These are phyloP conservation scores for Sebastiscus albofasciatus DNA, from an alignment of 2,797 vertebrate species.

Conservation along the genomic window DNA sequence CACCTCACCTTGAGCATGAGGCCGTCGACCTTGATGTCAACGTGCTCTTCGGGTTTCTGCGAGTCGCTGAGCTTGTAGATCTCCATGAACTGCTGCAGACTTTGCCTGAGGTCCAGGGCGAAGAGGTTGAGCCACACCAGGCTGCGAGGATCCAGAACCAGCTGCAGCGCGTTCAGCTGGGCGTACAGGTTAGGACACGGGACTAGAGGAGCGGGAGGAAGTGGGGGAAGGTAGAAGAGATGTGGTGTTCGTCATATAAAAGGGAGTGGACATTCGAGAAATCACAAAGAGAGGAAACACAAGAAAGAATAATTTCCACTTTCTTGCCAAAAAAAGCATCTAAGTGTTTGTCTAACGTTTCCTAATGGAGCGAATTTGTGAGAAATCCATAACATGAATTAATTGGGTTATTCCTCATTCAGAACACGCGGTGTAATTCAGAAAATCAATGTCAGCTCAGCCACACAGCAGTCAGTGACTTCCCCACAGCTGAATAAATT, in stretches of 20 bases:
- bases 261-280: not conserved
- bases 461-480: slow-evolving; percentile 16
- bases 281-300: not conserved
- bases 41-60: slow-evolving; percentile 96
- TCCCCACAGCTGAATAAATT: not conserved
- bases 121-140: slow-evolving; percentile 98
- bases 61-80: slow-evolving; percentile 96
- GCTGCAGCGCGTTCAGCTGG: slow-evolving; percentile 96
- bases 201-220: slow-evolving; percentile 81
- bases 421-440: slow-evolving; percentile 25
- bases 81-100: slow-evolving; percentile 97
- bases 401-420: slow-evolving; percentile 44
- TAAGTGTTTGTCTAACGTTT: not conserved
- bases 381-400: slow-evolving; percentile 37
- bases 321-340: not conserved
- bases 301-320: not conserved
- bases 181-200: slow-evolving; percentile 95
- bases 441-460: slow-evolving; percentile 50
- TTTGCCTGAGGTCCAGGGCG: slow-evolving; percentile 94
- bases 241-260: not conserved
- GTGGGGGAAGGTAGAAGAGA: not conserved
- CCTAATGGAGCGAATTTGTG: slow-evolving; percentile 4
- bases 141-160: slow-evolving; percentile 95
- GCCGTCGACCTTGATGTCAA: slow-evolving; percentile 94
- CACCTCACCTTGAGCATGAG: slow-evolving; percentile 95